Conservation (phyloP, 2,797 vertebrate species). For the Sarcophilus harrisii region DNA sequence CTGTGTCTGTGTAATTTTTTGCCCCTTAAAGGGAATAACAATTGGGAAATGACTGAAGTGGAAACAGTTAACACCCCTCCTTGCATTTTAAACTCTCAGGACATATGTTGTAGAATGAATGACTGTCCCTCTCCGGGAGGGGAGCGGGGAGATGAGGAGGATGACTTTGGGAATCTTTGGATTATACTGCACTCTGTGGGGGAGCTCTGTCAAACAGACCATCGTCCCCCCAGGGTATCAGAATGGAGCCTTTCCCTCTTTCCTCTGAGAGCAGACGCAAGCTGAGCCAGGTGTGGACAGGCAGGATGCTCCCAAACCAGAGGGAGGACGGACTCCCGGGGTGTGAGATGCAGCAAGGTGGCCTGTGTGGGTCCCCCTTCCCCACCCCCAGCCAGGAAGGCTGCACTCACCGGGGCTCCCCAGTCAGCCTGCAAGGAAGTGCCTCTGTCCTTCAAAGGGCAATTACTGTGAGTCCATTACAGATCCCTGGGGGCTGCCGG, state of each 20-base stretch:
- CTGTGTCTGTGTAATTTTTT: not conserved
- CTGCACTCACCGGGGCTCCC: conserved; percentile 88
- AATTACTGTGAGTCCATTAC: conserved; percentile 93
- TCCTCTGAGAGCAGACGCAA: conserved; percentile 81
- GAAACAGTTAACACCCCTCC: not conserved
- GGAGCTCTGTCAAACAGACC: conserved; percentile 83
- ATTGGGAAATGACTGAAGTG: not conserved
- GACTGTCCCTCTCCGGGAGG: conserved; percentile 52
- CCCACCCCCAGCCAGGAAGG: conserved; percentile 88
- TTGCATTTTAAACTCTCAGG: not conserved
- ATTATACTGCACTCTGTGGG: conserved; percentile 82
- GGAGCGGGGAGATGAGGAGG: conserved; percentile 71
- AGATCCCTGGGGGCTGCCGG: conserved; percentile 86
- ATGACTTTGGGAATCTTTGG: conserved; percentile 86
- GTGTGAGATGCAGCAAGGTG: conserved; percentile 67
- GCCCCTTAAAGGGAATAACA: not conserved
- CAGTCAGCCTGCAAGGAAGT: conserved; percentile 89
- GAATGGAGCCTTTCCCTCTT: conserved; percentile 74
- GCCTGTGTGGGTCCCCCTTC: conserved; percentile 80
- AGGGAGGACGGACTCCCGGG: conserved; percentile 67
- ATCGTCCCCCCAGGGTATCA: conserved; percentile 79
- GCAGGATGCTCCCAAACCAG: conserved; percentile 75
- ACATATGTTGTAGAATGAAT: conserved; percentile 50
- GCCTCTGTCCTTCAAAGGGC: conserved; percentile 94
- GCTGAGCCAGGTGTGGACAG: conserved; percentile 74